Percentiles rank a stretch among this genome's conserved stretches.
Conservation (phyloP, 2,888 invertebrate species). For the Augiades crinisus region DNA sequence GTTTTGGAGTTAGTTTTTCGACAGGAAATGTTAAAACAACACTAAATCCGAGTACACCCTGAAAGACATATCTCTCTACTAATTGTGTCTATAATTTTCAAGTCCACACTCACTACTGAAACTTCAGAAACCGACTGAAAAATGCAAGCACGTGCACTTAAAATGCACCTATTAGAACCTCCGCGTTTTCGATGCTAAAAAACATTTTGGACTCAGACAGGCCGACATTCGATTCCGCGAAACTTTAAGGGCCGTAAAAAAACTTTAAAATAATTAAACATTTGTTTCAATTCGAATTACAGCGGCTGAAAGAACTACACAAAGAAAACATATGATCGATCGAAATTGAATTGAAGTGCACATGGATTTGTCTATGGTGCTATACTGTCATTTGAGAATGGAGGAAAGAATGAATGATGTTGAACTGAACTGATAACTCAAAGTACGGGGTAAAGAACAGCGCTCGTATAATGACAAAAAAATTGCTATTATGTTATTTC, state of each 20-base stretch:
- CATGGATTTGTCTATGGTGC: constrained; percentile 71
- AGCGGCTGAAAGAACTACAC: constrained; percentile 79
- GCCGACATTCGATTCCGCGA: constrained; percentile 24
- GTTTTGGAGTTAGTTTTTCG: constrained; percentile 47
- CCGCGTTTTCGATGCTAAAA: constrained; percentile 26
- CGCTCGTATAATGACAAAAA: no score
- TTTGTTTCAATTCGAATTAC: constrained; percentile 75
- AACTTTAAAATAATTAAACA: constrained; percentile 48
- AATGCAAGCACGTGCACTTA: constrained; percentile 76
- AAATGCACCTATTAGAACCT: constrained; percentile 59
- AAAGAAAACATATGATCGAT: constrained; percentile 82
- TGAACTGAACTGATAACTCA: constrained; percentile 4
- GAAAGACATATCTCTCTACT: constrained; percentile 1
- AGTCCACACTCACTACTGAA: constrained; percentile 42
- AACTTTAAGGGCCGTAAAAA: constrained; percentile 33
- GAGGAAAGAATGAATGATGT: constrained; percentile 31
- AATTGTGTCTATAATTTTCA: not conserved
- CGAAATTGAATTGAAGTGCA: constrained; percentile 72
- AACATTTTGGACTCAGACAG: constrained; percentile 30
- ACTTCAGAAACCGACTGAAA: constrained; percentile 64
- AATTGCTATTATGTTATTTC: no score
- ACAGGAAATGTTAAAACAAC: constrained; percentile 33
- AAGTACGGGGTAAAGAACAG: no score
- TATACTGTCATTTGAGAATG: constrained; percentile 39
- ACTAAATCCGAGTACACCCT: not conserved